Percentiles rank a stretch among this genome's conserved stretches.
Conservation (phyloP, 2,113 vertebrate genomes). For the Semnornis frantzii region DNA sequence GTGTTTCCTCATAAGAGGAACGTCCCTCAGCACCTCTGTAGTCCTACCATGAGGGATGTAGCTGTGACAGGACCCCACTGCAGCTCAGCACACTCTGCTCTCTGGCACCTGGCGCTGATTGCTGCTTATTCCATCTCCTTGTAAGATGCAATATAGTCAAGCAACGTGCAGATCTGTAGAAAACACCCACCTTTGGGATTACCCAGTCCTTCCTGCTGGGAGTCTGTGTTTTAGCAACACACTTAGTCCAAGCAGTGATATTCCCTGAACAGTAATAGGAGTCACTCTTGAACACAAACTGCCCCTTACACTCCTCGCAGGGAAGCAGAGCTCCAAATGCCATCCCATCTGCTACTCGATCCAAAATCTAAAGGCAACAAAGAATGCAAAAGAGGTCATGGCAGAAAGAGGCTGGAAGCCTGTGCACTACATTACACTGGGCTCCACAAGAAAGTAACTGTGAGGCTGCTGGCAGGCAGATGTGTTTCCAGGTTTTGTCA, state of each 20-base stretch:
- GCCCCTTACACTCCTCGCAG: constrained; percentile 88
- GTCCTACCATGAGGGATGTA: not conserved
- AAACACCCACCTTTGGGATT: constrained; percentile 86
- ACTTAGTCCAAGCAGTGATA: constrained; percentile 97
- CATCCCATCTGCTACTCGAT: constrained; percentile 91
- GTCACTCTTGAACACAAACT: constrained; percentile 92
- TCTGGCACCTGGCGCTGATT: not conserved
- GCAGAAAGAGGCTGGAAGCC: not conserved
- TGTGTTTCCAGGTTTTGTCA: rapidly evolving
- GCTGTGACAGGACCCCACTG: not conserved
- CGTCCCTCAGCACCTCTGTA: too few species aligned
- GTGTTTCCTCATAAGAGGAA: too few species aligned
- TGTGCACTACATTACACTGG: not conserved
- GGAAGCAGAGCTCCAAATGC: constrained; percentile 89
- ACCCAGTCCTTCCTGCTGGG: constrained; percentile 90
- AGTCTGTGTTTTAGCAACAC: constrained; percentile 86
- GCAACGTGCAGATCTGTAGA: not conserved
- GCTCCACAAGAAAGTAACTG: not conserved
- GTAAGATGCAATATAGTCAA: not conserved
- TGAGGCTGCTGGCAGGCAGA: not conserved
- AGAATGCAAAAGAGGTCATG: not conserved
- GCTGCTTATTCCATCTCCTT: not conserved
- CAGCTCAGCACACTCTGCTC: not conserved
- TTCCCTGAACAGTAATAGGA: constrained; percentile 92
- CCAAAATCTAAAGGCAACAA: constrained; percentile 82